Evolutionary conservation across 64 coral and sea anemone species (phyloP).

Genomic region (Porites australiensis): DNA sequence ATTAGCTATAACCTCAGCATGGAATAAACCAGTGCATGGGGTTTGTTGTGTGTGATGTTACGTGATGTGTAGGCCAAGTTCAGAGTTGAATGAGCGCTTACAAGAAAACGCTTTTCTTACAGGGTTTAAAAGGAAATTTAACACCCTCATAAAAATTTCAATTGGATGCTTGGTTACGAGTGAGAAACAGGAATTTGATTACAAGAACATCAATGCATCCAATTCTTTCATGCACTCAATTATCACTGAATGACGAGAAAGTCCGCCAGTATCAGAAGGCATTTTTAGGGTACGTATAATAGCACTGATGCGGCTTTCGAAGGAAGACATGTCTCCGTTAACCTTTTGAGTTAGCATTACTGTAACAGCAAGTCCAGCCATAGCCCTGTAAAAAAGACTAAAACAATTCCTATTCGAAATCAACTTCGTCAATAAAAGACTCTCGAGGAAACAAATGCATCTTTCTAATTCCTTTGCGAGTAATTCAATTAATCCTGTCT

Average conservation of each 20-base stretch:
- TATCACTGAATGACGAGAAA: not conserved
- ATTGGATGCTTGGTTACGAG: too few relatives aligned
- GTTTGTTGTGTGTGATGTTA: too few relatives aligned
- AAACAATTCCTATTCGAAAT: not conserved
- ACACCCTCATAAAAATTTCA: too few relatives aligned
- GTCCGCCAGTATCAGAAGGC: not conserved
- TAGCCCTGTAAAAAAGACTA: not conserved
- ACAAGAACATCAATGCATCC: not conserved
- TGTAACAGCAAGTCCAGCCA: not conserved
- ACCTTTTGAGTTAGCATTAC: not conserved
- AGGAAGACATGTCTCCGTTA: not conserved
- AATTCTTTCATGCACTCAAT: not conserved
- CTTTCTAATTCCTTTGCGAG: not conserved
- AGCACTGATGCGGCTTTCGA: not conserved
- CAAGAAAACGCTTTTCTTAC: too few relatives aligned
- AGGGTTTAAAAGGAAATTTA: too few relatives aligned
- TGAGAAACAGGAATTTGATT: not conserved
- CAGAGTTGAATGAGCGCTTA: too few relatives aligned
- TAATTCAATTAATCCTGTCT: not conserved
- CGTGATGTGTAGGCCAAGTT: too few relatives aligned
- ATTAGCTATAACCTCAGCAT: too few relatives aligned
- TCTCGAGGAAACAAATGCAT: constrained; percentile 1
- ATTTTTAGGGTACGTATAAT: not conserved
- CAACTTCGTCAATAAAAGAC: not conserved
- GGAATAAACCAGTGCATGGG: too few relatives aligned